These are phyloP conservation scores for Tympanoctomys barrerae DNA, from an alignment of 2,797 vertebrate genomes.

Conservation along the genomic window DNA sequence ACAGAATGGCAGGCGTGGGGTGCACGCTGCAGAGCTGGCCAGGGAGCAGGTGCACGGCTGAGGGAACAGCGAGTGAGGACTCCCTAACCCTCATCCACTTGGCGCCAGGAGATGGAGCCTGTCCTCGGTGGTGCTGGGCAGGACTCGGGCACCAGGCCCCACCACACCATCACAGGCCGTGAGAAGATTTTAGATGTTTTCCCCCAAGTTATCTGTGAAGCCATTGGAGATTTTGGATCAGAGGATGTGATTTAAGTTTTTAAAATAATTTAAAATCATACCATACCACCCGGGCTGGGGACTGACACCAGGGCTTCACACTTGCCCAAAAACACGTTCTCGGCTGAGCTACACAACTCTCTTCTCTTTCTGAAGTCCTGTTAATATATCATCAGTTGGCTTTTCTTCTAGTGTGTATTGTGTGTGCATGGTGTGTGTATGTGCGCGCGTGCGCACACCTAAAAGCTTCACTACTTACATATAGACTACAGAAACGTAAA, in stretches of 20 bases:
- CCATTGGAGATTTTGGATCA: neutral
- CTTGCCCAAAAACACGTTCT: too few relatives aligned
- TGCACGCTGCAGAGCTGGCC: neutral
- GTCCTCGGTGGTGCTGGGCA: neutral
- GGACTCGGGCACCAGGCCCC: neutral
- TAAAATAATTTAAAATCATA: constrained; percentile 20
- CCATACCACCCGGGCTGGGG: neutral
- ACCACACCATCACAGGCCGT: neutral
- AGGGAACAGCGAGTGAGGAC: neutral
- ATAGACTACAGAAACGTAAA: constrained; percentile 3
- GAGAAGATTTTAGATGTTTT: constrained; percentile 13
- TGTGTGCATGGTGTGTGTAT: neutral
- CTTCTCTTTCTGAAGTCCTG: neutral
- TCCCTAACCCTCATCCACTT: neutral
- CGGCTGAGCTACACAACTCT: neutral
- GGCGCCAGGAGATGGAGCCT: neutral
- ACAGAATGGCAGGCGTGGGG: neutral
- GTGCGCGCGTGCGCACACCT: neutral
- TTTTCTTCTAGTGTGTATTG: neutral
- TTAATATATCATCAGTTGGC: neutral
- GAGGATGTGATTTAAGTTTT: neutral
- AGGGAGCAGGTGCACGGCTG: neutral
- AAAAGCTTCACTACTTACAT: neutral
- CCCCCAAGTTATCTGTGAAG: constrained; percentile 23
- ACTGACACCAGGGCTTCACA: neutral